Evolutionary conservation across 2,113 vertebrate species (phyloP), one percentile per base, ranked within the genome.

Genomic region (Syrmaticus mikado): DNA sequence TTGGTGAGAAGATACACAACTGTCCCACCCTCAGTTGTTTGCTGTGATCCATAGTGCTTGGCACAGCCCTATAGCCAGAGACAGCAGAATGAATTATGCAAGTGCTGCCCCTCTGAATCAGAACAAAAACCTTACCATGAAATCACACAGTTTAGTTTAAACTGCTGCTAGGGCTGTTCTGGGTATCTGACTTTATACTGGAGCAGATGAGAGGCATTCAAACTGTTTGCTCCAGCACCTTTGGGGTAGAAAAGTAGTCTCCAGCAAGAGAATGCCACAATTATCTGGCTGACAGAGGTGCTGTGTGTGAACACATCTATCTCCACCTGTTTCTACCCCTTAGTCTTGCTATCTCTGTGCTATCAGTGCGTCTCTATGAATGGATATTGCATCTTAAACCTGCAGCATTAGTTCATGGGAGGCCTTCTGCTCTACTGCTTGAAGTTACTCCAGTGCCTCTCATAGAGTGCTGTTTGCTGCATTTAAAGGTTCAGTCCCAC

Each of bases 71-170:
- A 0, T 8, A 64, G 60, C 32, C 32, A 57, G 74, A 84, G 25
- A 27, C 34, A 64, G 61, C 28, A 68, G 43, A 27, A 32, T 81
- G 77, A 84, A 72, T 72, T 79, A 60, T 11, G 15, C 17, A 86
- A 41, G 25, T 79, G 34, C 57, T 75, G 46, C 81, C 34, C 61
- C 19, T 82, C 52, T 84, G 61, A 48, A 72, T 65, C 57, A 18
- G 14, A 65, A 53, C 71, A 75, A 79, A 89, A 91, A 11, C 27
- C 11, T 25, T 82, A 61, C 11, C 78, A 62, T 82, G 53, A 87
- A 90, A 92, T 53, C 34, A 82, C 40, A 67, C 34, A 21, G 43
- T 72, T 76, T 12, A 86, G 16, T 21, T 92, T 82, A 15, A 93
- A 64, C 38, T n/a, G 3, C 82, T 78, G 41, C 38, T 70, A 34